Base-by-base conservation (phyloP, 2,888 invertebrate species). In the Syrphus vitripennis region DNA sequence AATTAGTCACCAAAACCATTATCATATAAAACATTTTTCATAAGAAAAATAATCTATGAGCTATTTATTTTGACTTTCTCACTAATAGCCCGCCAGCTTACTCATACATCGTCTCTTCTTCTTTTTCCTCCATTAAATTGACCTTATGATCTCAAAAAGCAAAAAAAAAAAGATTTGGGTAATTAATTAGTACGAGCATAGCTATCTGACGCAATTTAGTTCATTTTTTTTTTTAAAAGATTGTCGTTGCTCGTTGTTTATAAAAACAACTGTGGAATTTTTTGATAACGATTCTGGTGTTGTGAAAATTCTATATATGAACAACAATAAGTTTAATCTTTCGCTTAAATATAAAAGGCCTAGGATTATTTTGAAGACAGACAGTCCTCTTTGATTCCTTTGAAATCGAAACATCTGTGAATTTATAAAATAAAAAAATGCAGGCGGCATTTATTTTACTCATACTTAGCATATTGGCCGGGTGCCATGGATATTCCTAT, bases 401-500 rank as follows among this genome's bases (percentile, higher is more conserved):
- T 40, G 37, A 50, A 45, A 24, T 40, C 21, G n/a, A 26, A 16
- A 24, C 2, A 24, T 24, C 5, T 9, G 5, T 16, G 12, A 21
- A 48, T 42, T 42, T 16, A 6, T 31, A 24, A 31, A 29, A 67
- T 37, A 53, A 9, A 9, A 67, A 24, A 29, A 80, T 83, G 75
- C 75, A 70, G 50, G n/a, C 61, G 50, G n/a, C 61, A 19, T 57
- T 74, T 9, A 29, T 55, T 34, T 59, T 55, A 7, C 0, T 71
- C 7, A 4, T 71, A 12, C n/a, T 75, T 10, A 57, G 26, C 19
- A 34, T 65, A 16, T 10, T 78, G 31, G 57, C 65, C 16, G 50
- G 59, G 6, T 71, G 71, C 14, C 37, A 70, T 59, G 80, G 84
- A n/a, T 80, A 81, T 53, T 76, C 80, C 16, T 84, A 76, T 31